A percentile compares a stretch with the other conserved stretches of the same genome.
These are phyloP conservation scores for Teleogryllus oceanicus DNA, from an alignment of 2,888 invertebrate species.

Conservation along the genomic window DNA sequence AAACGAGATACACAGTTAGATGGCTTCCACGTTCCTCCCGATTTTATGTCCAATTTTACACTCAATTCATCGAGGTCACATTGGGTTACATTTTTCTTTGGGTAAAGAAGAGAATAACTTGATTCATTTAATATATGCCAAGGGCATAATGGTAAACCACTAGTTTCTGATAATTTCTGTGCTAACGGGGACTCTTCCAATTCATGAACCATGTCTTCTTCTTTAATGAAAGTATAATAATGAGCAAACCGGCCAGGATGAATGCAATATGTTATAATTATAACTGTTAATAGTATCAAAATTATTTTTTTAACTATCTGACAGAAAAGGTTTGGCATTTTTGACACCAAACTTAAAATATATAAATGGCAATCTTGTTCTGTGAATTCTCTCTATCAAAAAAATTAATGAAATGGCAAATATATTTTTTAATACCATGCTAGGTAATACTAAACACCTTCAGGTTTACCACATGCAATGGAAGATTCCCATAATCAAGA, in stretches of 20 bases:
- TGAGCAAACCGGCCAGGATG: constrained; percentile 35
- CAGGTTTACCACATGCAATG: too few species aligned
- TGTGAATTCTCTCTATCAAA: too few species aligned
- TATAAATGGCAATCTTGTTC: too few species aligned
- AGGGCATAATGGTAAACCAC: constrained; percentile 29
- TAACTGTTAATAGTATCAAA: too few species aligned
- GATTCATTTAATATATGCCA: constrained; percentile 19
- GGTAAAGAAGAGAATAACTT: constrained; percentile 28
- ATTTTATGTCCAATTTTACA: constrained; percentile 42
- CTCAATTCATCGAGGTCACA: constrained; percentile 26
- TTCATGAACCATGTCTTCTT: constrained; percentile 31
- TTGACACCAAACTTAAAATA: too few species aligned
- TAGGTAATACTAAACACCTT: too few species aligned
- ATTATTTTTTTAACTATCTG: too few species aligned
- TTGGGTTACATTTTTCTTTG: constrained; percentile 25
- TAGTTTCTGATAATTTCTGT: constrained; percentile 22
- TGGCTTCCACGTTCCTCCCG: constrained; percentile 54
- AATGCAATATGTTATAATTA: constrained; percentile 9
- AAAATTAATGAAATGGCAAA: too few species aligned
- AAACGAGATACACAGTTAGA: constrained; percentile 49
- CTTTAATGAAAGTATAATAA: constrained; percentile 31
- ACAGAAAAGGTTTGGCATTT: too few species aligned
- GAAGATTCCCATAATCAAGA: too few species aligned
- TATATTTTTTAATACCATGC: too few species aligned
- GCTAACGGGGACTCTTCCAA: constrained; percentile 33